These are phyloP conservation scores for Alca torda DNA, from an alignment of 2,797 vertebrate genomes.

Conservation along the genomic window DNA sequence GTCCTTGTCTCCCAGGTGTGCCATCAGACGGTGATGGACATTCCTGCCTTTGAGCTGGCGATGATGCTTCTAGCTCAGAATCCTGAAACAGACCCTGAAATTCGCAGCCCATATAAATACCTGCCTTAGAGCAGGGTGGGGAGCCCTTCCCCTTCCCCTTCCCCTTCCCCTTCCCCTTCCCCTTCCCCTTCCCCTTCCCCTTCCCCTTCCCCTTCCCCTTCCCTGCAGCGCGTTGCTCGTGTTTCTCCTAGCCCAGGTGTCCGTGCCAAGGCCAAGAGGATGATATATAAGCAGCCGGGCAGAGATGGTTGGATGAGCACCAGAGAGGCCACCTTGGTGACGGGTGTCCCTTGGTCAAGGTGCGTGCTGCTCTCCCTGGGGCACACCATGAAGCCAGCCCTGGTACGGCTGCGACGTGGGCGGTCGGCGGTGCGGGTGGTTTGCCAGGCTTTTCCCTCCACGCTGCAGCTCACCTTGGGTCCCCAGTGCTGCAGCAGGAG, in stretches of 20 bases:
- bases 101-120: neutral
- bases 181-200: too few species aligned
- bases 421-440: fast-evolving
- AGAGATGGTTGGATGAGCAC: neutral
- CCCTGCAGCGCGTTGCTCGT: neutral
- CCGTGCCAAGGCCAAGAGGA: neutral
- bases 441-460: fast-evolving
- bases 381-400: neutral
- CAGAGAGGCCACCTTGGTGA: neutral
- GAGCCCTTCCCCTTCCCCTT: neutral
- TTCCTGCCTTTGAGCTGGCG: neutral
- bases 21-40: fast-evolving
- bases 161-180: too few species aligned
- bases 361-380: fast-evolving
- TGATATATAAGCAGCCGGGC: neutral
- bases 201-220: too few species aligned
- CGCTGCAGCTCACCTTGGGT: neutral
- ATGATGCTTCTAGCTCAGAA: neutral
- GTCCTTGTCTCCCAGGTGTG: neutral
- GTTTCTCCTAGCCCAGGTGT: fast-evolving
- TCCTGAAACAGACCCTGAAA: neutral
- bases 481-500: neutral
- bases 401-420: fast-evolving
- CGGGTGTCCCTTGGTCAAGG: neutral
- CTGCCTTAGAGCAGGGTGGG: neutral